These are phyloP conservation scores for Asteroscopus sphinx DNA, from an alignment of 2,888 invertebrate species.

Conservation along the genomic window DNA sequence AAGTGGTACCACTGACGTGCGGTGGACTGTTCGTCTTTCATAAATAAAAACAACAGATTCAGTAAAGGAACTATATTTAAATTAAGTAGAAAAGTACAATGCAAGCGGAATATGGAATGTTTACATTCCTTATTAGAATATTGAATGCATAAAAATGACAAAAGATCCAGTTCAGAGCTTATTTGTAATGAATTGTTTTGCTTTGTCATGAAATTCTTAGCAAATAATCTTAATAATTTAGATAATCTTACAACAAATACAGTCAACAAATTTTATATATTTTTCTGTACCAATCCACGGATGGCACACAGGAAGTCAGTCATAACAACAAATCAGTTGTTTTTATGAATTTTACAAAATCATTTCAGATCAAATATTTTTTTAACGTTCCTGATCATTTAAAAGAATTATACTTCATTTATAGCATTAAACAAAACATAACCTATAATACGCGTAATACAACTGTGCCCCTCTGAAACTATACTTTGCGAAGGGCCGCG, in stretches of 20 bases:
- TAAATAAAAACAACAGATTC: conserved; percentile 26
- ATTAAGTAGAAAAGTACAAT: conserved; percentile 29
- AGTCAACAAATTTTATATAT: conserved; percentile 16
- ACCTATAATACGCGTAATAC: too few species aligned
- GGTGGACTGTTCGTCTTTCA: too few species aligned
- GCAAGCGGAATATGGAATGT: conserved; percentile 39
- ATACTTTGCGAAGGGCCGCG: too few species aligned
- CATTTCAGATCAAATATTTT: conserved; percentile 16
- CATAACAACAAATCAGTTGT: conserved; percentile 11
- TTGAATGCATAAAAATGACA: conserved; percentile 27
- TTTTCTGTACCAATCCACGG: conserved; percentile 8
- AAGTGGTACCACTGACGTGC: too few species aligned
- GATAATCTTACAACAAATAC: conserved; percentile 10
- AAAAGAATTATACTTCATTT: too few species aligned
- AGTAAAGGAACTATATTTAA: conserved; percentile 32
- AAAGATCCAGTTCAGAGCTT: too few species aligned
- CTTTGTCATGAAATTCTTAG: conserved; percentile 16
- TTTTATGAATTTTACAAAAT: conserved; percentile 5
- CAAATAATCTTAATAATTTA: conserved; percentile 30
- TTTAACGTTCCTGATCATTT: background rate
- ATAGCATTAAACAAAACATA: too few species aligned
- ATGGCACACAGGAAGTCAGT: conserved; percentile 18
- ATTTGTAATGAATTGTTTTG: background rate
- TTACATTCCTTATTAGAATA: conserved; percentile 41
- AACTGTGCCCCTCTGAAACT: too few species aligned